Evolutionary conservation across 2,888 invertebrate species (phyloP).

Genomic region (Emesis furor): DNA sequence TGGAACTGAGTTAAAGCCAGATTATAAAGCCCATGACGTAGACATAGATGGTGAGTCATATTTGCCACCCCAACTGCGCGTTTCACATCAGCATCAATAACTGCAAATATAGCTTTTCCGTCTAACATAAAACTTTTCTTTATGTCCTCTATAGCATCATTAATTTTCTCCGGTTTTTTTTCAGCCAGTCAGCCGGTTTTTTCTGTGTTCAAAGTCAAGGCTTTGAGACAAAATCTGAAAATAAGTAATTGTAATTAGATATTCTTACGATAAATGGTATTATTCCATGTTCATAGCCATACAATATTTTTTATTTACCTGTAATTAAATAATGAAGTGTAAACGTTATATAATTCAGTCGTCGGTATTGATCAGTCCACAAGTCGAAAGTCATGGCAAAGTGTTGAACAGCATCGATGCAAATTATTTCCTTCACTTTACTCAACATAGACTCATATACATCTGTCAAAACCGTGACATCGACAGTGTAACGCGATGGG

Average conservation of each 20-base stretch:
- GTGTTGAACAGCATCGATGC: not conserved
- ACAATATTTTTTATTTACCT: not conserved
- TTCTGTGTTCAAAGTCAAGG: conserved; percentile 12
- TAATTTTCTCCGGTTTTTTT: not conserved
- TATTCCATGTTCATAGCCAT: too few species aligned
- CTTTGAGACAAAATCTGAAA: conserved; percentile 6
- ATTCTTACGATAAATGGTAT: not conserved
- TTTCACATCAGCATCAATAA: conserved; percentile 18
- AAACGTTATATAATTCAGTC: conserved; percentile 25
- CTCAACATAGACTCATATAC: not conserved
- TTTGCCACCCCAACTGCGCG: not conserved
- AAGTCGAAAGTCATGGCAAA: conserved; percentile 28
- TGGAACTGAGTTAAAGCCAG: conserved; percentile 12
- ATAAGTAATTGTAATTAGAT: not conserved
- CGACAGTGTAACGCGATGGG: too few species aligned
- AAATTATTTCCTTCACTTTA: not conserved
- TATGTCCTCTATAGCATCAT: not conserved
- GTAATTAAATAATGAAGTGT: conserved; percentile 1
- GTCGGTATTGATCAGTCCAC: conserved; percentile 26
- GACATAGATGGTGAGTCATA: conserved; percentile 6
- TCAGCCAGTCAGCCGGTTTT: too few species aligned
- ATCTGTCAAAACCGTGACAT: too few species aligned
- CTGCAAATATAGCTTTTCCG: too few species aligned
- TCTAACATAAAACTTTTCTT: not conserved
- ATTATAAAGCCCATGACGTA: too few species aligned